Evolutionary conservation across 2,113 vertebrate genomes (phyloP).

Genomic region (Corythornis cristatus): DNA sequence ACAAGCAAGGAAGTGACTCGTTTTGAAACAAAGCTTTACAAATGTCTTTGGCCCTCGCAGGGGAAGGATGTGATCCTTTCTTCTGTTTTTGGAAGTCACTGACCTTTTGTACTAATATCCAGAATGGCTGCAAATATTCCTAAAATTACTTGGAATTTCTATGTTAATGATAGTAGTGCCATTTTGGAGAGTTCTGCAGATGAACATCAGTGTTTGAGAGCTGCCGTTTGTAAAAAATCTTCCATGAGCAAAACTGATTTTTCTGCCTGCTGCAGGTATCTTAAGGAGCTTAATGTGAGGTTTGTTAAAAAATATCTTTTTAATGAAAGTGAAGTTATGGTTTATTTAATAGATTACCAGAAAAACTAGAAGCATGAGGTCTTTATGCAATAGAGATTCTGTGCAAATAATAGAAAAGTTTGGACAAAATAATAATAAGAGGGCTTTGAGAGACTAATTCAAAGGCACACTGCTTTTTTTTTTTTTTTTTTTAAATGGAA

Average conservation of each 20-base stretch:
- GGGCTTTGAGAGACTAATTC: background rate
- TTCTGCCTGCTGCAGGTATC: background rate
- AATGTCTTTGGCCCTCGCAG: background rate
- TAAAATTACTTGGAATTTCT: background rate
- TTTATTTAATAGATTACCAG: background rate
- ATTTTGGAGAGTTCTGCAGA: background rate
- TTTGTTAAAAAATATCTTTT: background rate
- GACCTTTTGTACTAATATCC: background rate
- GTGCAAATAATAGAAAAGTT: background rate
- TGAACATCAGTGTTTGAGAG: background rate
- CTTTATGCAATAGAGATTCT: background rate
- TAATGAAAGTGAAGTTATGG: background rate
- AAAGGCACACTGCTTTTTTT: background rate
- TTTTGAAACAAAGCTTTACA: background rate
- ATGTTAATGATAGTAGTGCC: background rate
- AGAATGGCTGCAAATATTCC: slow-evolving; percentile 14
- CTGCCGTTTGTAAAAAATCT: background rate
- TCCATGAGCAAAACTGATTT: background rate
- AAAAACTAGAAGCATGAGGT: background rate
- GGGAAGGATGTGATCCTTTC: slow-evolving; percentile 13
- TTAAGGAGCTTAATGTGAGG: background rate
- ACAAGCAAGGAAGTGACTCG: background rate
- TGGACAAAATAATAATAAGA: background rate
- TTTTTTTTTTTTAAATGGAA: background rate
- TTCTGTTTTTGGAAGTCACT: slow-evolving; percentile 10